phyloP scores from a whole-genome alignment of 1,140 invertebrate species.

The Eulimnadia texana region DNA sequence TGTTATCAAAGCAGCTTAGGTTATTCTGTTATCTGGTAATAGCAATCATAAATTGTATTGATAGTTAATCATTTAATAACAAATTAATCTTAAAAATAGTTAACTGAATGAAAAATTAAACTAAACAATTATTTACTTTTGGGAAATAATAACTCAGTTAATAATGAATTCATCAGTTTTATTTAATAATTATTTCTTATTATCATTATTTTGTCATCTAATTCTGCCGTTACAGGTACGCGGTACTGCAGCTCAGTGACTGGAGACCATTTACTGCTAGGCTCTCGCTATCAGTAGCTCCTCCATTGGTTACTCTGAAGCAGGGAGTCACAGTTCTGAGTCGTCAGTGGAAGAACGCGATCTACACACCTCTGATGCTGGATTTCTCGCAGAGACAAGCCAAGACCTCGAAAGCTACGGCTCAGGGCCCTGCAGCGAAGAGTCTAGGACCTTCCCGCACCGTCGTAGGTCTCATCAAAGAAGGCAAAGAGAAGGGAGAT shows the following conservation, averaged over 20 bases:
- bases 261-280: slow-evolving; percentile 63
- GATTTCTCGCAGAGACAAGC: slow-evolving; percentile 44
- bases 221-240: slow-evolving; percentile 45
- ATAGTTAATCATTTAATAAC: no score
- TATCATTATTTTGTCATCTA: no score
- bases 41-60: no score
- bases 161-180: no score
- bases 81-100: no score
- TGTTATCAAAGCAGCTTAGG: no score
- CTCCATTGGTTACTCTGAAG: slow-evolving; percentile 72
- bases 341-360: slow-evolving; percentile 89
- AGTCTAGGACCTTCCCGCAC: neutral
- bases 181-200: no score
- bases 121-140: no score
- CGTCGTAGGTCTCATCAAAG: neutral
- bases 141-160: no score
- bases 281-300: slow-evolving; percentile 46
- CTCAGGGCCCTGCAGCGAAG: neutral
- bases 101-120: no score
- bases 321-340: slow-evolving; percentile 82
- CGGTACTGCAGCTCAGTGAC: slow-evolving; percentile 46
- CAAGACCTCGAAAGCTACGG: neutral
- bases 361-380: slow-evolving; percentile 80
- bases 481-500: neutral
- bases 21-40: no score